Evolutionary conservation across 2,888 invertebrate species (phyloP).

Genomic region (Caenorhabditis sulstoni): DNA sequence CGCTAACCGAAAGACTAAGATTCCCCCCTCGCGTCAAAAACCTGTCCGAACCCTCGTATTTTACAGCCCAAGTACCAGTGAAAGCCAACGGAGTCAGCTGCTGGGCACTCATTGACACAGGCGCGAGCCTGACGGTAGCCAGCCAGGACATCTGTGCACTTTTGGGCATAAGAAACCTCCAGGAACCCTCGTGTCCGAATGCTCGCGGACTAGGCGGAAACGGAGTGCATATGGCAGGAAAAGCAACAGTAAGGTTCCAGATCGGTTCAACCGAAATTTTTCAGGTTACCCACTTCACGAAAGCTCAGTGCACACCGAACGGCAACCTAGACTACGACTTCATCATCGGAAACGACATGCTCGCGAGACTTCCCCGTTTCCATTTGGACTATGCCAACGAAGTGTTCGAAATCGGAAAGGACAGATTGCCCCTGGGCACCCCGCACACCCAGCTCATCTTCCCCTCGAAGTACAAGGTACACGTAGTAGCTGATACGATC

Average conservation of each 20-base stretch:
- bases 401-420: conserved; percentile 10
- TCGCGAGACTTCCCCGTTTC: conserved; percentile 18
- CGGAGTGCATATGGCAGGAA: conserved; percentile 19
- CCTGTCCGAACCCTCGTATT: too few species aligned
- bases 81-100: conserved; percentile 10
- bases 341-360: conserved; percentile 24
- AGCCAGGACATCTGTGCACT: background rate
- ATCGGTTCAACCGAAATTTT: background rate
- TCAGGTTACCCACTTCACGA: conserved; percentile 26
- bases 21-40: too few species aligned
- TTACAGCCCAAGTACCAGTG: conserved; percentile 28
- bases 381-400: conserved; percentile 16
- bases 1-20: too few species aligned
- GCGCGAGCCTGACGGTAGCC: conserved; percentile 19
- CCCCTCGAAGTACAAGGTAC: too few species aligned
- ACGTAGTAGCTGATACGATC: background rate
- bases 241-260: conserved; percentile 5
- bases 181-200: background rate
- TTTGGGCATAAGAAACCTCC: background rate
- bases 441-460: too few species aligned
- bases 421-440: conserved; percentile 4
- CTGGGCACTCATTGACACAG: conserved; percentile 30
- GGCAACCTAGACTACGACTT: conserved; percentile 7
- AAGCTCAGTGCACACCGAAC: background rate
- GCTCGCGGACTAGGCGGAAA: conserved; percentile 10